A percentile compares a stretch with the other conserved stretches of the same genome.
Conservation (phyloP, 2,797 vertebrate species). For the Ctenochaetus hawaiiensis region DNA sequence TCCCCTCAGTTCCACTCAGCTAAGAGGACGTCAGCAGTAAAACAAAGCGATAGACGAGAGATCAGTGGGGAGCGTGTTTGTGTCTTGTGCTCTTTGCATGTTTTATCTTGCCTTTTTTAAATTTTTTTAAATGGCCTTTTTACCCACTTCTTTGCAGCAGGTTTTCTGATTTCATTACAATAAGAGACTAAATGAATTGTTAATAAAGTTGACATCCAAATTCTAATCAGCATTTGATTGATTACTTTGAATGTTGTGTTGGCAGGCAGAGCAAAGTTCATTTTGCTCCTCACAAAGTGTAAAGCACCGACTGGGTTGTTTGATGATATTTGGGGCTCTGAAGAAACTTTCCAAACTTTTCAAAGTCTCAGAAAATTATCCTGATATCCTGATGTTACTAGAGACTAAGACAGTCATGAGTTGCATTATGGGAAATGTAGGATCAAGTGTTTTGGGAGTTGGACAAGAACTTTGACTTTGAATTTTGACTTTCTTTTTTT, state of each 20-base stretch:
- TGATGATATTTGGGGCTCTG: not conserved
- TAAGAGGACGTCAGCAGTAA: constrained; percentile 11
- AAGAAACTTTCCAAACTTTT: not conserved
- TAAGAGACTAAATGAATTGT: not conserved
- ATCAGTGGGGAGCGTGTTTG: not conserved
- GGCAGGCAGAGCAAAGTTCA: not conserved
- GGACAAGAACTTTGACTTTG: not conserved
- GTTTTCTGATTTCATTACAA: not conserved
- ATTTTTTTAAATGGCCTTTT: not conserved
- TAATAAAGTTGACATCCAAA: too few species aligned
- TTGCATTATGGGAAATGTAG: constrained; percentile 7
- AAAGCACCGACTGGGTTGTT: not conserved
- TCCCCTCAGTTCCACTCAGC: constrained; percentile 15
- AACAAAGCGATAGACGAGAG: not conserved
- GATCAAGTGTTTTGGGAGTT: not conserved
- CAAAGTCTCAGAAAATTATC: not conserved
- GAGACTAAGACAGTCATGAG: not conserved
- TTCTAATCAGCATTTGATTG: too few species aligned
- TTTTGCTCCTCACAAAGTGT: not conserved
- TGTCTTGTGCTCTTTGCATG: not conserved
- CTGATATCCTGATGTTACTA: not conserved
- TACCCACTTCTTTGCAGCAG: not conserved
- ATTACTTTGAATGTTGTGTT: too few species aligned
- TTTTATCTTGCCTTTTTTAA: not conserved
- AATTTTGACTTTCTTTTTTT: not conserved